These are phyloP conservation scores for Stercorarius parasiticus DNA, from an alignment of 2,113 vertebrate genomes.

Conservation along the genomic window DNA sequence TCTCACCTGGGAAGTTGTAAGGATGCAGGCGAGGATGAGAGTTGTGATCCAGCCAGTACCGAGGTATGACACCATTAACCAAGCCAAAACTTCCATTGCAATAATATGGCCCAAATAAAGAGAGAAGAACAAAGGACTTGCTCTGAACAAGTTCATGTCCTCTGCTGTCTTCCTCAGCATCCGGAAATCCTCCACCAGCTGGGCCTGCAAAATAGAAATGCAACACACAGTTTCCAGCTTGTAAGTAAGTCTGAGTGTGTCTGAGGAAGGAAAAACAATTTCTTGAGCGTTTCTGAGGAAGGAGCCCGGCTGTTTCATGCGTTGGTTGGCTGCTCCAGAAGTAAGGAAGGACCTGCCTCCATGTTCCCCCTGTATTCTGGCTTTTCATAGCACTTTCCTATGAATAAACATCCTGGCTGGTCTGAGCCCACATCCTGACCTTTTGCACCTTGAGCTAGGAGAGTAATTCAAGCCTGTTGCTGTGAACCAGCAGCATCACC, in stretches of 20 bases:
- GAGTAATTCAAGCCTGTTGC: neutral
- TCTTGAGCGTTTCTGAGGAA: too few species aligned
- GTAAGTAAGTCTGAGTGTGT: neutral
- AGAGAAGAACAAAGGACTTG: constrained; percentile 84
- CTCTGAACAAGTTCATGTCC: constrained; percentile 81
- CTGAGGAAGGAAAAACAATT: neutral
- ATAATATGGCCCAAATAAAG: constrained; percentile 87
- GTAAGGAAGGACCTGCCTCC: neutral
- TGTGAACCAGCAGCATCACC: neutral
- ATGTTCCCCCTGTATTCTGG: neutral
- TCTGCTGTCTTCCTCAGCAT: constrained; percentile 77
- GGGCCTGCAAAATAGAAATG: constrained; percentile 66
- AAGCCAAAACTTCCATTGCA: constrained; percentile 82
- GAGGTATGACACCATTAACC: constrained; percentile 78
- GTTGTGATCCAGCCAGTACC: constrained; percentile 88
- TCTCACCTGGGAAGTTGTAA: constrained; percentile 87
- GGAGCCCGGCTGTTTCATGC: neutral
- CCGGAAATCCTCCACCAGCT: constrained; percentile 85
- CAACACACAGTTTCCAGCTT: neutral
- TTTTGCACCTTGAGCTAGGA: neutral
- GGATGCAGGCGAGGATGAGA: constrained; percentile 75
- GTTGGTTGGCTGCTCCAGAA: neutral
- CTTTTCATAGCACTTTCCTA: neutral
- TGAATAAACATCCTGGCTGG: neutral
- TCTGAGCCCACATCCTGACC: neutral